Evolutionary conservation across 2,888 invertebrate species (phyloP).

Genomic region (Sminthurinus aureus): DNA sequence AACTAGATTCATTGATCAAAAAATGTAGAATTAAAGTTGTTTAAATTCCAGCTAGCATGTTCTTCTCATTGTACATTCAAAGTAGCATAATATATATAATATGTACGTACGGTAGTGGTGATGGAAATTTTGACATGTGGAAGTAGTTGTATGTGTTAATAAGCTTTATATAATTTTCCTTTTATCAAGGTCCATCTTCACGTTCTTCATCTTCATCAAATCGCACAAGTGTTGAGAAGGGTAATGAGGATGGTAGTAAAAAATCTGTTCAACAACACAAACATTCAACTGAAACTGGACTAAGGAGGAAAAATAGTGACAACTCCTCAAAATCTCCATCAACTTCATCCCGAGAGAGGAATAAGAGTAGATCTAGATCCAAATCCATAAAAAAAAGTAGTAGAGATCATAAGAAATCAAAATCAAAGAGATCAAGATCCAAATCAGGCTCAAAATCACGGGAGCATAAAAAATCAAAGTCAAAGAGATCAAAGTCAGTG

Average conservation of each 20-base stretch:
- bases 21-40: too few relatives aligned
- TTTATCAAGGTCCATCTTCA: constrained; percentile 8
- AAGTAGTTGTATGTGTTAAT: background rate
- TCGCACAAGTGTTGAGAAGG: background rate
- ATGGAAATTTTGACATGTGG: background rate
- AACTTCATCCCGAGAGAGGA: background rate
- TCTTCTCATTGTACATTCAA: too few relatives aligned
- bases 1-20: too few relatives aligned
- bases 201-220: constrained; percentile 8
- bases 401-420: constrained; percentile 5
- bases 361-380: background rate
- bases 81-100: too few relatives aligned
- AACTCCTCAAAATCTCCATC: background rate
- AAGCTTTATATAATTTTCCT: background rate
- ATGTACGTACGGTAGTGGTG: too few relatives aligned
- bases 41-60: too few relatives aligned
- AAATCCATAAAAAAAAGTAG: background rate
- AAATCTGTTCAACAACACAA: too few relatives aligned
- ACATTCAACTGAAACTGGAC: background rate
- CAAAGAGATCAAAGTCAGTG: constrained; percentile 15
- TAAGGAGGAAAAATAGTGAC: background rate
- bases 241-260: background rate
- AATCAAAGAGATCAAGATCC: constrained; percentile 19
- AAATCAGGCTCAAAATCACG: constrained; percentile 32
- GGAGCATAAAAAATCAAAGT: constrained; percentile 12